phyloP scores from a whole-genome alignment of 2,113 vertebrate genomes.

The Elaphurus davidianus region DNA sequence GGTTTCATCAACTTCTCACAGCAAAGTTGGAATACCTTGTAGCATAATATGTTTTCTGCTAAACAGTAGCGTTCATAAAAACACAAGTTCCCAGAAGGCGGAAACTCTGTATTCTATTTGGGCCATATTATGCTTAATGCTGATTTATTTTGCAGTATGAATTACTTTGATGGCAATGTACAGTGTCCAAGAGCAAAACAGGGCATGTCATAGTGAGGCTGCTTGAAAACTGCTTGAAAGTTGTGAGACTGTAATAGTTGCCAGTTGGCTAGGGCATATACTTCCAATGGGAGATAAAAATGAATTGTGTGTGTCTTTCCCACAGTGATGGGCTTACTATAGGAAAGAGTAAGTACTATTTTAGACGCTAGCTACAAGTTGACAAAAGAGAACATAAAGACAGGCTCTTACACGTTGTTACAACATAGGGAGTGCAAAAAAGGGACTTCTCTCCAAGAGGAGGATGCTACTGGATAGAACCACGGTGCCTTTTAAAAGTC shows the following conservation, averaged over 20 bases:
- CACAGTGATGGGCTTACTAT: not conserved
- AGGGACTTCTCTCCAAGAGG: not conserved
- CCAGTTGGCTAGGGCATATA: not conserved
- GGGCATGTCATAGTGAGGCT: not conserved
- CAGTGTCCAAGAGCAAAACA: not conserved
- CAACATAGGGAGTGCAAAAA: not conserved
- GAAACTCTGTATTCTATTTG: not conserved
- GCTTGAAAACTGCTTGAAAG: not conserved
- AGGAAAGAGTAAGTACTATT: not conserved
- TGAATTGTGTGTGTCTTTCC: not conserved
- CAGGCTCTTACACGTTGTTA: not conserved
- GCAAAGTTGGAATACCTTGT: not conserved
- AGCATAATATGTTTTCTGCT: not conserved
- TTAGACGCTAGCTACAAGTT: not conserved
- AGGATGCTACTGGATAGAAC: not conserved
- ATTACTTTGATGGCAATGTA: not conserved
- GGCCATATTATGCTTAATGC: not conserved
- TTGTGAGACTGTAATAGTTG: not conserved
- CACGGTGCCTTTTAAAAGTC: not conserved
- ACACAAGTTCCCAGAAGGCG: not conserved
- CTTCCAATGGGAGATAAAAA: not conserved
- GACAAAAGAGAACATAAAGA: not conserved
- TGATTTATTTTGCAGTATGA: not conserved
- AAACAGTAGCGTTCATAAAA: not conserved
- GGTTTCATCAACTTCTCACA: not conserved